These are phyloP conservation scores for Oryzias melastigma DNA, from an alignment of 2,113 vertebrate genomes.

Conservation along the genomic window DNA sequence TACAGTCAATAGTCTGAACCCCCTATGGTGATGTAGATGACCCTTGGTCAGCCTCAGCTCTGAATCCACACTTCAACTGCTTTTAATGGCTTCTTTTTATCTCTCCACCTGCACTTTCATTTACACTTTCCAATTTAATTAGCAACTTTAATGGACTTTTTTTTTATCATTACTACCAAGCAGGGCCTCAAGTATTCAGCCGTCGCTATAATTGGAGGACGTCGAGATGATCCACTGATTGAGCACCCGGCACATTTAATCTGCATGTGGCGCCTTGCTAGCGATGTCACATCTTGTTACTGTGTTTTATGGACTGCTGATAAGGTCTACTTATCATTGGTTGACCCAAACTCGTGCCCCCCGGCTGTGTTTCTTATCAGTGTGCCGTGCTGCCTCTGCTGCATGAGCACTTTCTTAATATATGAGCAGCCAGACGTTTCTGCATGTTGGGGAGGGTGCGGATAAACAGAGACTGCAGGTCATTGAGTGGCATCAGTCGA, in stretches of 20 bases:
- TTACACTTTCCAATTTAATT: constrained; percentile 77
- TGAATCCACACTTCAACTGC: neutral
- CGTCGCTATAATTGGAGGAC: constrained; percentile 51
- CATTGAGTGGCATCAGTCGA: too few relatives aligned
- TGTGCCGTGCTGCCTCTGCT: constrained; percentile 7
- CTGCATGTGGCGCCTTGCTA: constrained; percentile 41
- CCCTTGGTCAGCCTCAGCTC: neutral
- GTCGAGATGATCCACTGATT: constrained; percentile 66
- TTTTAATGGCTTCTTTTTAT: constrained; percentile 7
- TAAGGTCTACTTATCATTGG: constrained; percentile 34
- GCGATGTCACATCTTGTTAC: constrained; percentile 47
- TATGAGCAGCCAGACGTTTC: constrained; percentile 1
- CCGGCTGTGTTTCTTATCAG: constrained; percentile 15
- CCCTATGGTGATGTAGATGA: too few relatives aligned
- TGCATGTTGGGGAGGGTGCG: neutral
- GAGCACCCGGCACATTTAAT: constrained; percentile 31
- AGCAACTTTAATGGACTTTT: constrained; percentile 65
- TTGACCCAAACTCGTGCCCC: constrained; percentile 28
- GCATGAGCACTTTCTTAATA: constrained; percentile 15
- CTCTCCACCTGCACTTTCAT: constrained; percentile 62
- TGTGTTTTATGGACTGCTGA: constrained; percentile 49
- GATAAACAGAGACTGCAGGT: too few relatives aligned
- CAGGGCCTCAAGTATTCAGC: constrained; percentile 35
- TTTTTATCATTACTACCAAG: constrained; percentile 35
- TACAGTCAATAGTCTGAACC: too few relatives aligned